Conservation (phyloP, 2,888 invertebrate genomes). For the Sipunculus nudus region DNA sequence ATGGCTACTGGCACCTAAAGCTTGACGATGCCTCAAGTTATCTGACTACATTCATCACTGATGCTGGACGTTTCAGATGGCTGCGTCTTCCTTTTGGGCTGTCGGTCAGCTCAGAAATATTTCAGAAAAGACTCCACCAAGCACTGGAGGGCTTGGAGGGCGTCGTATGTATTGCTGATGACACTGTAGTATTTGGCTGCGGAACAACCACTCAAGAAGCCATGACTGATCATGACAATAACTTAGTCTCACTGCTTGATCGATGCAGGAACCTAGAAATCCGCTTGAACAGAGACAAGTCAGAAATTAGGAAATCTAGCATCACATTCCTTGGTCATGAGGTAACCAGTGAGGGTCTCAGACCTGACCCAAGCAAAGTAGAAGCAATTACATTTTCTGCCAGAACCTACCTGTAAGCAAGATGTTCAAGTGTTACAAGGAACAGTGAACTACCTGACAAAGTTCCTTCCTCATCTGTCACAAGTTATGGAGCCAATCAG, state of each 20-base stretch:
- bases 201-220: conserved; percentile 8
- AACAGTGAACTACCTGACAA: conserved; percentile 23
- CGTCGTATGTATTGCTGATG: conserved; percentile 33
- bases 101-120: conserved; percentile 32
- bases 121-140: conserved; percentile 32
- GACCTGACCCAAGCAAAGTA: conserved; percentile 33
- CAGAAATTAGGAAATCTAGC: conserved; percentile 2
- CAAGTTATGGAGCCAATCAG: conserved; percentile 21
- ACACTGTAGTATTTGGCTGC: conserved; percentile 32
- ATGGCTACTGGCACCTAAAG: conserved; percentile 36
- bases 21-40: conserved; percentile 32
- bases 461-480: conserved; percentile 27
- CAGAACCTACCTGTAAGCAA: conserved; percentile 17
- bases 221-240: conserved; percentile 24
- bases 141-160: conserved; percentile 29
- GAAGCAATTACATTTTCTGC: conserved; percentile 29
- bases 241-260: conserved; percentile 16
- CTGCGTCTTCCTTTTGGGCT: conserved; percentile 35
- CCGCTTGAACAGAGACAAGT: conserved; percentile 3
- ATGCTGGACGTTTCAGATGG: conserved; percentile 34
- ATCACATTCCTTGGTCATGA: conserved; percentile 32
- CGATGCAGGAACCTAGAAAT: conserved; percentile 20
- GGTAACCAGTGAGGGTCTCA: conserved; percentile 24
- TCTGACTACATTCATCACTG: conserved; percentile 31
- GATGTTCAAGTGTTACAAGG: conserved; percentile 35